Base-by-base conservation (phyloP, 2,113 vertebrate genomes). In the Hyaena hyaena region DNA sequence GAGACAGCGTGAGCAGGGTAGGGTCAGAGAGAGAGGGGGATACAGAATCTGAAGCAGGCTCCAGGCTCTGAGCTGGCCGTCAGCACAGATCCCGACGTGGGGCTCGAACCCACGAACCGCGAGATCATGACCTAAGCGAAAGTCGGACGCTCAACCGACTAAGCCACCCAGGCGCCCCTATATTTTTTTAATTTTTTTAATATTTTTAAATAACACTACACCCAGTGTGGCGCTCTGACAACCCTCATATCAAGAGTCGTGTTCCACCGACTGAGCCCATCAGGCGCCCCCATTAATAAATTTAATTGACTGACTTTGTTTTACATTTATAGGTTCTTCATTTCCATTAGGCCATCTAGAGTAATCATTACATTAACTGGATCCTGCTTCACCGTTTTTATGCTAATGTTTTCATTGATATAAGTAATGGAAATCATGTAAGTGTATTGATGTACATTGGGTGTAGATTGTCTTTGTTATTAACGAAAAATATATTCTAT, bases 401-500 rank as follows among this genome's bases (percentile, higher is more conserved):
- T 97, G 35, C 21, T 55, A 86, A 63, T 92, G 0, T 90, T 92
- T 95, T 82, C 31, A 77, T 55, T 26, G 10, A 33, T 16, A 77
- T 84, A 85, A 92, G 48, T 83, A 61, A 87, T 76, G 24, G 91
- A 90, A 97, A 93, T 88, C 68, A 39, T 31, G 6, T 68, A 45
- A 53, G 3, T 43, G 5, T 45, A 69, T 50, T 69, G 66, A 92
- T 63, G 63, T 86, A 83, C 0, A n/a, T 23, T 90, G 10, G 86
- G 2, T 31, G 35, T 80, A 66, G 17, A 97, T 65, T 82, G 48
- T 39, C 35, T 85, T 39, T 39, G 68, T 77, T 92, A 74, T 73
- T 88, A 68, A 84, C 61, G 48, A 23, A 85, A 96, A 94, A 43
- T 6, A 8, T 48, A 55, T 58, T 88, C 93, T 77, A 43, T 7